Base-by-base conservation (phyloP, 2,888 invertebrate species). In the Notodonta dromedarius region DNA sequence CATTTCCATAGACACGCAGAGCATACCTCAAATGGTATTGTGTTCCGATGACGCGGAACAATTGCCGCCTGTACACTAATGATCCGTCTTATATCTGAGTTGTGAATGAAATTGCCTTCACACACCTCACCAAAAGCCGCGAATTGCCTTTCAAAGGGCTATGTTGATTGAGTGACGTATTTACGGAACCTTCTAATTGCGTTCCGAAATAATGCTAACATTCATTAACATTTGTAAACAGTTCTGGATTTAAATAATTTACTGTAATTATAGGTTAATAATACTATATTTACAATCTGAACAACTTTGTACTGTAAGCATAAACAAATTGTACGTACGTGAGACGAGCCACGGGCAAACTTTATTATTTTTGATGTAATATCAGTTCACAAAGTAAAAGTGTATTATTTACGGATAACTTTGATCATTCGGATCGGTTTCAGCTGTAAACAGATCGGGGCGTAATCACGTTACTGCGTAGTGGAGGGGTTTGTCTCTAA, bases 401-500 rank as follows among this genome's bases (percentile, higher is more conserved):
- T 50, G 9, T 16, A 50, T 16, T 50, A 2, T 14, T 50, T 50
- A 5, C 16, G 32, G 24, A 13, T 32, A 35, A 24, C 12, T 35
- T 52, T 52, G 12, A 12, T 24, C 11, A 32, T 53, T 52, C 51
- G 66, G 67, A 71, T 74, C 69, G 66, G 61, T 61, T 58, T 66
- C 71, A 71, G 62, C 57, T 66, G 61, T 60, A 69, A 72, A 71
- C 76, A 73, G 74, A 66, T 76, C 59, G 71, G 70, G 73, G 78
- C 77, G 73, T 71, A 79, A 78, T 75, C 78, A 77, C 78, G 79
- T 79, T 79, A 74, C 78, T 76, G 72, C 78, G 76, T 79, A 76
- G 79, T 80, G 70, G 73, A 73, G 71, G 83, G 84, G 80, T 82
- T 84, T 82, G 80, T 84, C 82, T 82, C 82, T 74, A 77, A 83